Evolutionary conservation across 2,113 vertebrate species (phyloP).

Genomic region (Phylloscopus whistleri): DNA sequence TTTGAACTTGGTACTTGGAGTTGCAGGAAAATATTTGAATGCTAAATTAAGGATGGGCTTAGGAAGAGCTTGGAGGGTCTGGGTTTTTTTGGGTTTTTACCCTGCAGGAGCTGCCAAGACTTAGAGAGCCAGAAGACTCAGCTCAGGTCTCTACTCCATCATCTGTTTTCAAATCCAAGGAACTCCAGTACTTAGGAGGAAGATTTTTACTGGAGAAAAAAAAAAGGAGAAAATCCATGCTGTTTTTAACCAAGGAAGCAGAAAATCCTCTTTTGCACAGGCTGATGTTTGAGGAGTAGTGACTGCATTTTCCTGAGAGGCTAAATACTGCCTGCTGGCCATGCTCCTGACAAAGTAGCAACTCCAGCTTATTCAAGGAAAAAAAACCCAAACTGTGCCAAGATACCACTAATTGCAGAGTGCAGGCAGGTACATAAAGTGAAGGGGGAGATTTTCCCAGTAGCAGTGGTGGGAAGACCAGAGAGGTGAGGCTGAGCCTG

Average conservation of each 20-base stretch:
- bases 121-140: background rate
- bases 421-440: fast-evolving
- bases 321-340: background rate
- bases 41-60: background rate
- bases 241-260: background rate
- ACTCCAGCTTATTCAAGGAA: background rate
- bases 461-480: background rate
- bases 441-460: fast-evolving
- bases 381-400: background rate
- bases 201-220: background rate
- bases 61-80: background rate
- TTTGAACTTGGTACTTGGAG: background rate
- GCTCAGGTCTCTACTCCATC: background rate
- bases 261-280: background rate
- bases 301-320: background rate
- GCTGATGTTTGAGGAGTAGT: background rate
- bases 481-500: background rate
- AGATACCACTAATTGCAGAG: background rate
- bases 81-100: background rate
- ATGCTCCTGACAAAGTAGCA: fast-evolving
- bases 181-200: background rate
- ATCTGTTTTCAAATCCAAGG: background rate
- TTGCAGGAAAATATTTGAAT: background rate
- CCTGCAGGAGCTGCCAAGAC: background rate
- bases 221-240: background rate